Evolutionary conservation across 1,140 invertebrate species (phyloP).

Genomic region (Penaeus indicus): DNA sequence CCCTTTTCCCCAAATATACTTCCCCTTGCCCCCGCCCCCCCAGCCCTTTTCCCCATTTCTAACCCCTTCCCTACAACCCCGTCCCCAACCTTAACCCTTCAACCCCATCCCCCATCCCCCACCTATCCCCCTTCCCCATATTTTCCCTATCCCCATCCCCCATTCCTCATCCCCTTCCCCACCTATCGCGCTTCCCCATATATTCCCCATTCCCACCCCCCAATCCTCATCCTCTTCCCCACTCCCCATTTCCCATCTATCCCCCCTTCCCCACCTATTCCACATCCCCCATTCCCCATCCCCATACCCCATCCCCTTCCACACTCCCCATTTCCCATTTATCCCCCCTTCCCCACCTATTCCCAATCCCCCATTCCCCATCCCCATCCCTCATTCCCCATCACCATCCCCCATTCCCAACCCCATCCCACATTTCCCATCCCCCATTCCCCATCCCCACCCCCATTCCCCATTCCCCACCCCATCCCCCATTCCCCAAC

Average conservation of each 20-base stretch:
- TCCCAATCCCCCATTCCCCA: not conserved
- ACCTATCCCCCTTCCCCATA: no score
- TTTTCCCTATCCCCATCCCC: no score
- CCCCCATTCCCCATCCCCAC: not conserved
- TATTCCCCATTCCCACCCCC: no score
- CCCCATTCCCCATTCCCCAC: not conserved
- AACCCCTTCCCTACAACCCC: no score
- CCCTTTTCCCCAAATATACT: not conserved
- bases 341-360: not conserved
- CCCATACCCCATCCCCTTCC: no score
- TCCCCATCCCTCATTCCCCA: not conserved
- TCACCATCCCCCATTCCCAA: not conserved
- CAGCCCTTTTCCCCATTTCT: no score
- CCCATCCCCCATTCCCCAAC: not conserved
- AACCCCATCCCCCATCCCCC: no score
- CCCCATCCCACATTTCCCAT: not conserved
- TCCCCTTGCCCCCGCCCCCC: no score
- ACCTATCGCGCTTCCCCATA: no score
- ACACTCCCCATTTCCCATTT: not conserved
- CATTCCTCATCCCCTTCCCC: no score
- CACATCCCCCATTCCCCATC: not conserved
- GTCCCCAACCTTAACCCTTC: no score
- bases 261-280: no score
- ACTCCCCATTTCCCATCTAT: not conserved
- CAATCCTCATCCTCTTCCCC: not conserved